These are phyloP conservation scores for Varanus komodoensis DNA, from an alignment of 2,113 vertebrate species.

Conservation along the genomic window DNA sequence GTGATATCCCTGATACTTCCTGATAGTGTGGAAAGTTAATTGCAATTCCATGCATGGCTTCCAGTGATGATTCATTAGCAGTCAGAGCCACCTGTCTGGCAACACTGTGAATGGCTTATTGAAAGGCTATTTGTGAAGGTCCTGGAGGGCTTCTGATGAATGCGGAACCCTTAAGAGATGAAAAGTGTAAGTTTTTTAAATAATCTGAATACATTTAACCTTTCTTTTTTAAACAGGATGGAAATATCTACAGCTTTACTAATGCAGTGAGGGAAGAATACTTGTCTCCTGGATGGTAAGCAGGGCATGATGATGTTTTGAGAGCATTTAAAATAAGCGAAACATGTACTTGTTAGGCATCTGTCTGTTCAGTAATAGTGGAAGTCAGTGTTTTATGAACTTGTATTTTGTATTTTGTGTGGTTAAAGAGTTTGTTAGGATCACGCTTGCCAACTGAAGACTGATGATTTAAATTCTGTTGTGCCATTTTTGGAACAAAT, in stretches of 20 bases:
- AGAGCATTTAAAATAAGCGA: neutral
- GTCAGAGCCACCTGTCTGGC: neutral
- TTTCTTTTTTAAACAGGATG: conserved; percentile 61
- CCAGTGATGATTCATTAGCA: neutral
- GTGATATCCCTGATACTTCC: neutral
- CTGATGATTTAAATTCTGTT: neutral
- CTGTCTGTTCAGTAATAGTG: accelerated
- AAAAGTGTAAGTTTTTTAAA: neutral
- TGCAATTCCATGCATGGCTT: neutral
- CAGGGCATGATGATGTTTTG: neutral
- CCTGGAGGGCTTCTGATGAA: neutral
- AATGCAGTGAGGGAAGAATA: conserved; percentile 49
- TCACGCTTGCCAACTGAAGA: neutral
- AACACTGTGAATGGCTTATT: too few relatives aligned
- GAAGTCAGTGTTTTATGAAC: neutral
- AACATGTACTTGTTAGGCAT: neutral
- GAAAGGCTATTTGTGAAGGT: neutral
- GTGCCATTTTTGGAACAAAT: neutral
- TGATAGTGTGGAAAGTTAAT: neutral
- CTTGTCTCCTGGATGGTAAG: conserved; percentile 53
- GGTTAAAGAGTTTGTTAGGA: neutral
- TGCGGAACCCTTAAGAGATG: too few relatives aligned
- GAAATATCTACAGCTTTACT: conserved; percentile 69
- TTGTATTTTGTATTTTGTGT: neutral
- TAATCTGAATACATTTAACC: neutral